phyloP scores from a whole-genome alignment of 2,113 vertebrate genomes.

The Furnarius figulus region DNA sequence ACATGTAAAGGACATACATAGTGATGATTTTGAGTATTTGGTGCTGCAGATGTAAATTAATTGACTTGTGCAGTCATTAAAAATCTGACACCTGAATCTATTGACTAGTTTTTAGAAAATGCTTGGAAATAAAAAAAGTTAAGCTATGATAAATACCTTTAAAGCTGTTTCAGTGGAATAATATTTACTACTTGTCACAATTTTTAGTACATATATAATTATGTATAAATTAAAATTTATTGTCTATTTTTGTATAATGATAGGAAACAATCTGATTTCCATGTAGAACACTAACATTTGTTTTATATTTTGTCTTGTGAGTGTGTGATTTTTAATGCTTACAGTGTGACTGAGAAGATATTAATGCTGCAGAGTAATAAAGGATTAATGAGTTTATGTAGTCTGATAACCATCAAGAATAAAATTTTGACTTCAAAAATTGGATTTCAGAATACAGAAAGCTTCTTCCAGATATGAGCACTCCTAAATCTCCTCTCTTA shows the following conservation, averaged over 20 bases:
- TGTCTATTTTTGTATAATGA: neutral
- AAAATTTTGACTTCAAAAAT: neutral
- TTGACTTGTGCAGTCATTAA: neutral
- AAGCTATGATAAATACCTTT: neutral
- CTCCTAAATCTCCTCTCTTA: neutral
- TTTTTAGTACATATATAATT: neutral
- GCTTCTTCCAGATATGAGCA: neutral
- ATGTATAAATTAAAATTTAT: neutral
- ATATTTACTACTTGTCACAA: neutral
- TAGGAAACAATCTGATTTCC: neutral
- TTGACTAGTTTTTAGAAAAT: neutral
- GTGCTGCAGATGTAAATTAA: neutral
- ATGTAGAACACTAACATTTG: neutral
- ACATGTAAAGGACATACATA: rapidly evolving
- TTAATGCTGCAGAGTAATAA: neutral
- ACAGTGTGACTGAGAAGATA: neutral
- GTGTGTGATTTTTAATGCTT: neutral
- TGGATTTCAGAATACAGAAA: neutral
- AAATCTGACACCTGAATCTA: neutral
- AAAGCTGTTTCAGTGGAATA: neutral
- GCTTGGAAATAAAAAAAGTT: neutral
- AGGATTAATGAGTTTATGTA: neutral
- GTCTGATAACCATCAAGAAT: neutral
- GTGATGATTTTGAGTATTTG: neutral
- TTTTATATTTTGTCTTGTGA: neutral